Conservation (phyloP, 1,140 invertebrate genomes). For the Teleogryllus occipitalis region DNA sequence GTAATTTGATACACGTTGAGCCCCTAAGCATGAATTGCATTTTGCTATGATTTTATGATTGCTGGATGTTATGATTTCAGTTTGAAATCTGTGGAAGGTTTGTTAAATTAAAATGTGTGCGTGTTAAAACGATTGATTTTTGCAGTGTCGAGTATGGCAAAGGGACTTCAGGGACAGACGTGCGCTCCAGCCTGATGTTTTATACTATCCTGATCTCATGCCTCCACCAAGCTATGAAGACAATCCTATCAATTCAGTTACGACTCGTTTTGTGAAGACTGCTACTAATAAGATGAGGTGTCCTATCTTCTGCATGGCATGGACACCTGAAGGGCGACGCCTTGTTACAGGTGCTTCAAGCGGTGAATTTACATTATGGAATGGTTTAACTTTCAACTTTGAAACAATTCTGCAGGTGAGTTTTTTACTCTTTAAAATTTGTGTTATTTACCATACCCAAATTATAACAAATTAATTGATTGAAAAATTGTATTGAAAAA, state of each 20-base stretch:
- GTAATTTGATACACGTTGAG: too few species aligned
- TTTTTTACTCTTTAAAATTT: neutral
- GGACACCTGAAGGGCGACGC: constrained; percentile 97
- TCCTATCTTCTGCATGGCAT: constrained; percentile 96
- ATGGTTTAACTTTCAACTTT: constrained; percentile 99
- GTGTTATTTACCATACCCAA: too few species aligned
- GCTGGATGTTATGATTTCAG: too few species aligned
- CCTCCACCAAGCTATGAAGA: constrained; percentile 84
- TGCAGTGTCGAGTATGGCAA: constrained; percentile 84
- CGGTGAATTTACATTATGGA: constrained; percentile 99
- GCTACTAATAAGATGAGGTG: constrained; percentile 99
- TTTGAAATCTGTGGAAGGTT: too few species aligned
- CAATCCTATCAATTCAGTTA: constrained; percentile 95
- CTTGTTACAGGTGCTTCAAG: constrained; percentile 97
- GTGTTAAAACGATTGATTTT: neutral
- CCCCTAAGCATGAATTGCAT: too few species aligned
- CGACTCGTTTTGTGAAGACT: constrained; percentile 93
- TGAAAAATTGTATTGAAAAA: too few species aligned
- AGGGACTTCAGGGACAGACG: constrained; percentile 78
- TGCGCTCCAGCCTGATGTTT: constrained; percentile 82
- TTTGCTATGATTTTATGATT: too few species aligned
- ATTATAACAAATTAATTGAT: too few species aligned
- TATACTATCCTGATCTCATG: constrained; percentile 78
- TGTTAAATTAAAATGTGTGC: too few species aligned
- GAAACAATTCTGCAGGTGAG: constrained; percentile 98